phyloP scores from a whole-genome alignment of 2,888 invertebrate species.

The Aromia moschata region DNA sequence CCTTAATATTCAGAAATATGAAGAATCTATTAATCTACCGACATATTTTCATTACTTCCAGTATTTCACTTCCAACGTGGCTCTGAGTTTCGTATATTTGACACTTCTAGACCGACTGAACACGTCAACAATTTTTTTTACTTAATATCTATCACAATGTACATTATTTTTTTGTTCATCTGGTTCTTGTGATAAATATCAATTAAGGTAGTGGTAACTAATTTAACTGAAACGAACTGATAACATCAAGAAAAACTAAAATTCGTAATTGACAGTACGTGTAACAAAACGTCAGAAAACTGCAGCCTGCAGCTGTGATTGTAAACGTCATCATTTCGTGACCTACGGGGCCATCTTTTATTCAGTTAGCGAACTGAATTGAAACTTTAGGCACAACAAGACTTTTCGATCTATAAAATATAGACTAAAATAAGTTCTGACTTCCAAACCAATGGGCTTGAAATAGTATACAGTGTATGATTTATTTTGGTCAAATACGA shows the following conservation, averaged over 20 bases:
- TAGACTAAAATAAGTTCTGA: too few species aligned
- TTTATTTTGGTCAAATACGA: too few species aligned
- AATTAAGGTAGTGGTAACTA: background rate
- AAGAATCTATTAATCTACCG: slow-evolving; percentile 2
- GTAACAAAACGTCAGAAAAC: background rate
- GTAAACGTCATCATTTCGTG: background rate
- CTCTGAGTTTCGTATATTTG: slow-evolving; percentile 22
- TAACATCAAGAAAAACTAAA: background rate
- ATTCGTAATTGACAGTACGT: background rate
- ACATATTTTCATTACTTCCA: background rate
- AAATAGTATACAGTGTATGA: too few species aligned
- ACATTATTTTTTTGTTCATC: background rate
- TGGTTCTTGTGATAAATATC: background rate
- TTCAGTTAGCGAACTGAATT: background rate
- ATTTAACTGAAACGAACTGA: background rate
- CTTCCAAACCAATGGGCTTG: too few species aligned
- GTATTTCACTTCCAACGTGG: slow-evolving; percentile 37
- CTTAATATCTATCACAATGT: background rate
- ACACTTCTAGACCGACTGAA: slow-evolving; percentile 23
- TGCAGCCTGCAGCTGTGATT: background rate
- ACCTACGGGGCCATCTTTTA: background rate
- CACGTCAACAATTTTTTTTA: slow-evolving; percentile 29
- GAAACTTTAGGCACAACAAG: background rate
- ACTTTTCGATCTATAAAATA: background rate
- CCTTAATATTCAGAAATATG: slow-evolving; percentile 4